Evolutionary conservation across 1,140 invertebrate species (phyloP).

Genomic region (Listronotus oregonensis): DNA sequence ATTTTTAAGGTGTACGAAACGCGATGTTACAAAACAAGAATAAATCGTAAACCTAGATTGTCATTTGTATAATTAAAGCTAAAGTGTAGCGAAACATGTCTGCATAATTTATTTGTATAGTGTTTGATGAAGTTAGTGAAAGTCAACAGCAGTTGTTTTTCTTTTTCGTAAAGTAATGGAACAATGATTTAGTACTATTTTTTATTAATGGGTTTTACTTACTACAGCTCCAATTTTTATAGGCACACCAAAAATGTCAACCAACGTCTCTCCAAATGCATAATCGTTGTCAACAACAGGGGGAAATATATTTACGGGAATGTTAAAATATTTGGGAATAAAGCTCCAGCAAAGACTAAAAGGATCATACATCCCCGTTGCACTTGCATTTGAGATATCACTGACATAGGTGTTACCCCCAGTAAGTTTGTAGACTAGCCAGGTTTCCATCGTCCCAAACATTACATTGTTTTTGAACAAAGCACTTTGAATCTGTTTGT

Average conservation of each 20-base stretch:
- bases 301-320: constrained; percentile 78
- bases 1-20: too few relatives aligned
- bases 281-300: constrained; percentile 77
- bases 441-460: constrained; percentile 94
- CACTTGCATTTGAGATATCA: constrained; percentile 86
- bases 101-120: too few relatives aligned
- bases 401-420: constrained; percentile 73
- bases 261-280: constrained; percentile 70
- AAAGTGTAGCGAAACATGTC: too few relatives aligned
- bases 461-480: constrained; percentile 67
- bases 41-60: too few relatives aligned
- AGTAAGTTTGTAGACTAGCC: constrained; percentile 80
- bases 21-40: too few relatives aligned
- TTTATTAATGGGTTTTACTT: too few relatives aligned
- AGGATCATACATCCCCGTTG: constrained; percentile 92
- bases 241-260: constrained; percentile 71
- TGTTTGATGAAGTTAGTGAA: too few relatives aligned
- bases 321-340: constrained; percentile 70
- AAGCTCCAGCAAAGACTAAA: constrained; percentile 85
- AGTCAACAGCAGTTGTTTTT: too few relatives aligned
- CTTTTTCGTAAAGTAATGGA: too few relatives aligned
- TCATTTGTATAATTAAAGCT: too few relatives aligned
- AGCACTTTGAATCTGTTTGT: constrained; percentile 67
- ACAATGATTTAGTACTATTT: too few relatives aligned
- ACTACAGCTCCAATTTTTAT: constrained; percentile 81